Conservation (phyloP, 2,888 invertebrate genomes). For the Hirtodrosophila trivittata region DNA sequence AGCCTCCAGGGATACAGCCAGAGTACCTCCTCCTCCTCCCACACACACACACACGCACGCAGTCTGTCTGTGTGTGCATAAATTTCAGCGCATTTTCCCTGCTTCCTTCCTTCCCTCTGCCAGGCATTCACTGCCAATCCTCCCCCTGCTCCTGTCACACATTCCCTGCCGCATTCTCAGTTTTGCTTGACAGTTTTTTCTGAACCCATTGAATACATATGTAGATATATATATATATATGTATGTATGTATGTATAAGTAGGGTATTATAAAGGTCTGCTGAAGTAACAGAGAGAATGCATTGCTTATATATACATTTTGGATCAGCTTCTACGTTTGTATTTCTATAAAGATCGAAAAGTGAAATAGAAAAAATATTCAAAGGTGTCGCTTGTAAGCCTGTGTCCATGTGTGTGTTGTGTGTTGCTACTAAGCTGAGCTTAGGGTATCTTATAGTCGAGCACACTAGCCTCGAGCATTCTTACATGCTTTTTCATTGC, state of each 20-base stretch:
- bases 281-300: no score
- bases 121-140: constrained; percentile 15
- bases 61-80: constrained; percentile 52
- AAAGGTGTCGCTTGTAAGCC: no score
- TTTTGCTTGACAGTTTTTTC: constrained; percentile 44
- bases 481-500: constrained; percentile 34
- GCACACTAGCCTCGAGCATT: constrained; percentile 1
- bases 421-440: no score
- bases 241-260: no score
- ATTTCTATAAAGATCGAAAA: no score
- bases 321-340: no score
- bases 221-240: no score
- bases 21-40: constrained; percentile 3
- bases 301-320: no score
- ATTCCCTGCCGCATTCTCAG: constrained; percentile 19
- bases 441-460: no score
- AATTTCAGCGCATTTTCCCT: constrained; percentile 53
- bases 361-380: no score
- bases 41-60: constrained; percentile 3
- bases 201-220: not conserved
- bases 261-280: no score
- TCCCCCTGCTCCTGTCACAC: constrained; percentile 9
- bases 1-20: constrained; percentile 29
- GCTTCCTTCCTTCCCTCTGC: not conserved
- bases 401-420: no score